Base-by-base conservation (phyloP, 2,888 invertebrate species). In the Labia minor region DNA sequence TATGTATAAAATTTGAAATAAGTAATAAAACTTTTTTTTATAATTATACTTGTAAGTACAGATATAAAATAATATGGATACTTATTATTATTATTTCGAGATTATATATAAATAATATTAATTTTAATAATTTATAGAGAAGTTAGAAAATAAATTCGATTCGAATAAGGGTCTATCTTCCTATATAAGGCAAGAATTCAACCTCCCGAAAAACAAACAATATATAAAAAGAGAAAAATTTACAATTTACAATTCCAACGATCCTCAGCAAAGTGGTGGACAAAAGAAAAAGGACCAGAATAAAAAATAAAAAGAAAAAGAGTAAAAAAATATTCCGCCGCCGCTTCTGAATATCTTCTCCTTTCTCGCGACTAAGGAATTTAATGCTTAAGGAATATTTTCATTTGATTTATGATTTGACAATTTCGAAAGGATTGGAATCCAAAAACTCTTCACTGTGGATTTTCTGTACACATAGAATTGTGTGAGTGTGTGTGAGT, bases 331-430 rank as follows among this genome's bases (percentile, higher is more conserved):
- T 49, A 49, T 49, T 49, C 49, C 49, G 49, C 49, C 49, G 49
- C 49, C 49, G 49, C 49, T 49, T 49, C 49, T 49, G 49, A 49
- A 49, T 49, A 49, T 49, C 49, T 49, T 49, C 49, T 49, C 49
- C 49, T 49, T 49, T 49, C 49, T 49, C 49, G 49, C 49, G n/a
- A 16, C 49, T n/a, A 14, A 49, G 49, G 49, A 49, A 49, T 49
- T 49, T 49, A 49, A 49, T 49, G 49, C 49, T 49, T 33, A 33
- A 49, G 49, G 49, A 49, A 49, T 49, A 49, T 49, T 49, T 49
- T 49, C 49, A 49, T 49, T 49, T 49, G 49, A 49, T 49, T 49
- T 49, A 49, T 49, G 49, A 49, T 49, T 49, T 49, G 49, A 49
- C 49, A 49, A 49, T 49, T 49, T 49, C 49, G 49, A 49, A 49